Base-by-base conservation (phyloP, 2,797 vertebrate genomes). In the Antennarius maculatus region DNA sequence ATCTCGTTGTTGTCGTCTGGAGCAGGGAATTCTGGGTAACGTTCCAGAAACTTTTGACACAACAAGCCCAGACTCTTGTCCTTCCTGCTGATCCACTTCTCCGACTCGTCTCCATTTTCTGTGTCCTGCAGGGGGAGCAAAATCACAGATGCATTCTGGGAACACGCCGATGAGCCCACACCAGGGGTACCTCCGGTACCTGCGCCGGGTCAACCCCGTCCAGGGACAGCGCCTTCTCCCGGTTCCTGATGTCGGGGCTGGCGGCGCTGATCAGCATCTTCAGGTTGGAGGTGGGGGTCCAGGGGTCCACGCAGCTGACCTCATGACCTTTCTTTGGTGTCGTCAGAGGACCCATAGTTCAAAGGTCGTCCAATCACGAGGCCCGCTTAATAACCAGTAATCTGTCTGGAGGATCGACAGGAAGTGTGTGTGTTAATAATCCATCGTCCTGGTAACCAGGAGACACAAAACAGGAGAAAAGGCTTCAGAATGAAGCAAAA, bases 221-320 rank as follows among this genome's bases (percentile, higher is more conserved):
- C 69, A 92, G 71, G 61, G 89, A 91, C 47, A 92, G 88, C 51
- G 95, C 94, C 66, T 92, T 95, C 59, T 99, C 97, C 60, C 97
- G 85, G 90, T 93, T 96, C 84, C 97, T 92, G 71, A 99, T 99
- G 88, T 99, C 98, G 0, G 97, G 96, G 85, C 96, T 98, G 27
- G 95, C 97, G 0, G 96, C 98, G 3, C 95, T 99, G 68, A 98
- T 96, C 43, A 99, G 94, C 93, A 99, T 97, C 83, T 99, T 99
- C 0, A 99, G 90, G 88, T 99, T 99, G 18, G 96, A 96, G 0
- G 96, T 99, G 0, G 98, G 97, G 0, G 97, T 99, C 97, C 97
- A 99, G 45, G 98, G 97, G n/a, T 99, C 98, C 1, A 91, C 92
- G 4, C 91, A 86, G 7, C 87, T 67, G 0, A 16, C 76, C 60